Evolutionary conservation across 2,797 vertebrate genomes (phyloP), one percentile per base, ranked within the genome.

Genomic region (Anniella stebbinsi): DNA sequence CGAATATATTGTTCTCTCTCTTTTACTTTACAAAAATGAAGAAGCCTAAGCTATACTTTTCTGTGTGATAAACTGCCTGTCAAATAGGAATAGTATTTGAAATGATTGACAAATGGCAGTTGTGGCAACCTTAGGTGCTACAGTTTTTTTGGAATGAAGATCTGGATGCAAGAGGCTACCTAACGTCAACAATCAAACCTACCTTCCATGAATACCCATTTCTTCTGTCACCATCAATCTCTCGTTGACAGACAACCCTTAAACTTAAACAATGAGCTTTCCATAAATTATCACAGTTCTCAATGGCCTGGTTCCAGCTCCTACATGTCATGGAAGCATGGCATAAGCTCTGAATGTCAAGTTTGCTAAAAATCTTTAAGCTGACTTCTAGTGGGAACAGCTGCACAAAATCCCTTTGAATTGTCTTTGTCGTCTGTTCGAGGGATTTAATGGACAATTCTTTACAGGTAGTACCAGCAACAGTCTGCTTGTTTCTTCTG

Each of bases 181-280:
- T 48, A 38, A 10, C 3, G 6, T 66, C 25, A 41, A 80, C 10
- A 33, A n/a, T 77, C 2, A 63, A 9, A 83, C 95, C 91, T 95
- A 98, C 98, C 98, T 98, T 98, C 98, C 98, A 99, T 60, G 98
- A 98, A 51, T 97, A 96, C 0, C 98, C 98, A 0, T 93, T 91
- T 2, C 95, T 92, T 4, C 97, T 90, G 94, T 99, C 98, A 0
- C 95, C 12, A 81, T 98, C 98, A 12, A 99, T 96, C 93, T 99
- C 98, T 88, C 96, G 96, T 88, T 87, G 96, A 89, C 98, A 99
- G 33, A 98, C 82, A 2, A 97, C 95, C 54, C 97, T 90, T 86
- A 96, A 80, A 36, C 92, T 96, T 91, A 98, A 93, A 90, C 98
- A 99, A 92, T 98, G 98, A n/a, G 88, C 95, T 94, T 97, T 96